Evolutionary conservation across 2,888 invertebrate genomes (phyloP).

Genomic region (Limnephilus marmoratus): DNA sequence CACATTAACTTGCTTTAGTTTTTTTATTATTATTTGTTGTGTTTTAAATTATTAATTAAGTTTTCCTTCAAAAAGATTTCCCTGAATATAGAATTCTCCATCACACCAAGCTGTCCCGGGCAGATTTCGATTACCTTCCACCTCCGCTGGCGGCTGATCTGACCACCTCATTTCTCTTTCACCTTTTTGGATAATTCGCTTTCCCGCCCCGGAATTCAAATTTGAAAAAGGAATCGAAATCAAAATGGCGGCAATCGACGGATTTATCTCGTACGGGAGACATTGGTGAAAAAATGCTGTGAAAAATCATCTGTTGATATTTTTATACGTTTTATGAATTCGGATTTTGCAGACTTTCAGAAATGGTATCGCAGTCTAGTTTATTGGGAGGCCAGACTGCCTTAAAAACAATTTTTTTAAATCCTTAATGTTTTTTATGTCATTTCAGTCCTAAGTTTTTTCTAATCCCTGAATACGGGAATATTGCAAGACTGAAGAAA

Average conservation of each 20-base stretch:
- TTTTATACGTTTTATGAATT: background rate
- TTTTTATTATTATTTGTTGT: background rate
- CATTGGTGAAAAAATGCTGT: background rate
- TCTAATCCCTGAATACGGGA: background rate
- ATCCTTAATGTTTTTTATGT: no score
- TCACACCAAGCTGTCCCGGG: background rate
- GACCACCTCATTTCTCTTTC: slow-evolving; percentile 31
- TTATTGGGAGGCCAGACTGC: background rate
- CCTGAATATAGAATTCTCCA: background rate
- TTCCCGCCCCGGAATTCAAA: slow-evolving; percentile 24
- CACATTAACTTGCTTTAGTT: no score
- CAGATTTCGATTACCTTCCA: background rate
- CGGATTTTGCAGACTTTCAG: background rate
- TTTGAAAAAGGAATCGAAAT: slow-evolving; percentile 33
- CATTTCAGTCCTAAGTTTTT: no score
- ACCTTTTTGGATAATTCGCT: slow-evolving; percentile 11
- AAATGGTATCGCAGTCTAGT: background rate
- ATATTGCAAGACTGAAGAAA: background rate
- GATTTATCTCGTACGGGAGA: slow-evolving; percentile 26
- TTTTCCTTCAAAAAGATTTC: background rate
- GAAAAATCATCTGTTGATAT: background rate
- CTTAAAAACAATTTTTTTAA: background rate
- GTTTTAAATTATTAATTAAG: background rate
- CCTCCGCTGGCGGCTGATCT: background rate
- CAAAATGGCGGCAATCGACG: slow-evolving; percentile 16